Base-by-base conservation (phyloP, 23 tunicate genomes). In the Trididemnum clinides region DNA sequence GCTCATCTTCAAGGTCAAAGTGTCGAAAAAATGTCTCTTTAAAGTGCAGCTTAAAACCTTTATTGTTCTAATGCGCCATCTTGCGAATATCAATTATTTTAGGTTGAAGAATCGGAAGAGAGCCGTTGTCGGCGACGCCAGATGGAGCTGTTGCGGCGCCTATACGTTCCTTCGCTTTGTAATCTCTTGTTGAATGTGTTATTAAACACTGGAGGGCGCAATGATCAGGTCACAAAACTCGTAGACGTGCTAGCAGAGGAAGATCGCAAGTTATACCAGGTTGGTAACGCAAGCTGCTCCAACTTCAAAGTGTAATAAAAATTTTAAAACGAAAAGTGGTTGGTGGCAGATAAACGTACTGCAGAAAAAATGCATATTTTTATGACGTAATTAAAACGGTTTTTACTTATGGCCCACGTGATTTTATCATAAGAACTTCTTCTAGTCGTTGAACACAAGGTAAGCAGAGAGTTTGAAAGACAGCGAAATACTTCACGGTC, bases 211-310 rank as follows among this genome's bases (percentile, higher is more conserved):
- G 81, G 58, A 70, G 80, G 76, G 54, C 83, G 74, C 57, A 72
- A 83, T 27, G 82, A 72, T 1, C 76, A 84, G 71, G 84, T 87
- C 39, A 25, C 78, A 29, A 72, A 93, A 33, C 80, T 93, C 28
- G 98, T 88, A 18, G 69, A 93, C 34, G 96, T 81, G 1, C 33
- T 93, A 19, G 93, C 90, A 29, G 86, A 69, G 58, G 98, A 93
- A 36, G 98, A 88, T 20, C 32, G 79, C 33, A 71, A 93, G 62
- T 28, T 83, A 22, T 89, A 89, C 71, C 34, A 89, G 88, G 94
- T 89, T n/a, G n/a, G n/a, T n/a, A n/a, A n/a, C n/a, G n/a, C n/a
- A n/a, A n/a, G n/a, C n/a, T n/a, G n/a, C n/a, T n/a, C n/a, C n/a
- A n/a, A n/a, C n/a, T n/a, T n/a, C n/a, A n/a, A n/a, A n/a, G n/a